Percentiles rank a stretch among this genome's conserved stretches.
phyloP scores from a whole-genome alignment of 2,888 invertebrate genomes.

The Dasysyrphus albostriatus region DNA sequence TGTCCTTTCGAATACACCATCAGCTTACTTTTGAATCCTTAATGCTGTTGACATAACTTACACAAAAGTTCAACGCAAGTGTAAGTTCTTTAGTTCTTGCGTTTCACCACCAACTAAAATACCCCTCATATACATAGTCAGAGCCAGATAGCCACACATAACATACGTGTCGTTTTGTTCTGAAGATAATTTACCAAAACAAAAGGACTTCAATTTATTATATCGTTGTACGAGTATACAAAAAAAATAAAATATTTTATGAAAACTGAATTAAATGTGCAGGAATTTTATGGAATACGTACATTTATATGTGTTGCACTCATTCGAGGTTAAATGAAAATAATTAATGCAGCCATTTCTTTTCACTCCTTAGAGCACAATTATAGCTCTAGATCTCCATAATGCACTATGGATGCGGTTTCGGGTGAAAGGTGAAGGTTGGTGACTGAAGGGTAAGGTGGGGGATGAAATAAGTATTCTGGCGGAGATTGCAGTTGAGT shows the following conservation, averaged over 20 bases:
- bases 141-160: not conserved
- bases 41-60: conserved; percentile 13
- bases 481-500: not conserved
- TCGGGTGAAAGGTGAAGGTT: conserved; percentile 16
- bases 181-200: conserved; percentile 13
- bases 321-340: conserved; percentile 64
- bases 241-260: not conserved
- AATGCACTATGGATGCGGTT: conserved; percentile 61
- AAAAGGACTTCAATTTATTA: conserved; percentile 54
- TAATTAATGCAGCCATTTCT: conserved; percentile 68
- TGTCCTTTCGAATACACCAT: not conserved
- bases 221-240: not conserved
- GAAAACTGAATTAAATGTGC: not conserved
- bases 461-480: too few relatives aligned
- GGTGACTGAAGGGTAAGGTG: not conserved
- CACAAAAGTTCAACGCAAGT: not conserved
- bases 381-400: conserved; percentile 64
- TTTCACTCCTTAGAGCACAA: conserved; percentile 67
- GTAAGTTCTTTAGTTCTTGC: not conserved
- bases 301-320: not conserved
- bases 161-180: not conserved
- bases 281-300: conserved; percentile 39
- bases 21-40: not conserved
- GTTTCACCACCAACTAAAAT: not conserved
- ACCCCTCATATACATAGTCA: too few relatives aligned